Base-by-base conservation (phyloP, 2,888 invertebrate species). In the Brenthis ino region DNA sequence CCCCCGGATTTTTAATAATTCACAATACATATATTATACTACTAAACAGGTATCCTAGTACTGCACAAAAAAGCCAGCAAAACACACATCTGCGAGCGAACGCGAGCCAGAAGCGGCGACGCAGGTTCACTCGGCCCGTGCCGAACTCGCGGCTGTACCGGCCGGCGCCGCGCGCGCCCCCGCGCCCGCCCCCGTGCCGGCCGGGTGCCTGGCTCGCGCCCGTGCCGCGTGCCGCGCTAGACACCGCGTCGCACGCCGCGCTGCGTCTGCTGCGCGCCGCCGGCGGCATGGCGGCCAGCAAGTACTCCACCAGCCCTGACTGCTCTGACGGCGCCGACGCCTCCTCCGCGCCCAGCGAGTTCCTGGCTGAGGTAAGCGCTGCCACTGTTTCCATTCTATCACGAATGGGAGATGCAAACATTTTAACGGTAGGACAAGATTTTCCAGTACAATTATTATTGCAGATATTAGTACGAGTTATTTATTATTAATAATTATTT, bases 291-390 rank as follows among this genome's bases (percentile, higher is more conserved):
- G 85, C 82, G 66, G 70, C 82, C 57, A 77, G 77, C 72, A 79
- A 83, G 16, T 81, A 82, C 72, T 85, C 87, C 43, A 89, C 94
- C 80, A 94, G 94, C 80, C 95, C 94, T 75, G 96, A 96, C 81
- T 90, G 95, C 74, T 94, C 94, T 73, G 96, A 96, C 79, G 95
- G 95, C 64, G 95, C 95, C 84, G 96, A 96, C 80, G 94, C 95
- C 77, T 94, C 95, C 79, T 96, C 96, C 72, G 96, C 96, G 51
- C 96, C 96, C 60, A 96, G 96, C 72, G 96, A 96, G 85, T 95
- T 95, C 84, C 92, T 96, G 55, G 96, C 96, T 60, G 96, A 96
- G 94, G 96, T 96, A 81, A 85, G 81, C 28, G 28, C 28, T 28
- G 16, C 13, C 11, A 11, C 37, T 11, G 11, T 37, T 37, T 37